phyloP scores from a whole-genome alignment of 1,140 invertebrate genomes.

The Rhagoletis zephyria region DNA sequence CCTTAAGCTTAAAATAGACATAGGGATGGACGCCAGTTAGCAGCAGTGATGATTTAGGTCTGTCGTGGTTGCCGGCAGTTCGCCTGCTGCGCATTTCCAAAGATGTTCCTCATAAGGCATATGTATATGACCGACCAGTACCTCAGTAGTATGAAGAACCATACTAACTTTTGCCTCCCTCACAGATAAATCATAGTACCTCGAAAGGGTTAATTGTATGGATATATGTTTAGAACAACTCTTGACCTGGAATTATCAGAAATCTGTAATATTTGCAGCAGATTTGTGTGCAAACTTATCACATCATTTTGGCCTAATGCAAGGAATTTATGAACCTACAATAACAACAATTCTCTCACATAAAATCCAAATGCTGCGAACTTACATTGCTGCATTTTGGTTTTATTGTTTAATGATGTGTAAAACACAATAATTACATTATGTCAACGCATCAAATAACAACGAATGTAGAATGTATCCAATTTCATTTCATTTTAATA shows the following conservation, averaged over 20 bases:
- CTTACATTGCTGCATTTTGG: background rate
- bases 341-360: background rate
- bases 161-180: no score
- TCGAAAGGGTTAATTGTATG: no score
- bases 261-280: background rate
- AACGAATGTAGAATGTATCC: background rate
- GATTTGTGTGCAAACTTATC: slow-evolving; percentile 7
- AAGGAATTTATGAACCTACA: background rate
- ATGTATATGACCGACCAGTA: no score
- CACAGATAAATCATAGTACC: no score
- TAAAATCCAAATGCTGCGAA: background rate
- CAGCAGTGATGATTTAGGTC: no score
- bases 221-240: background rate
- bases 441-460: background rate
- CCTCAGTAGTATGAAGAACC: no score
- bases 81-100: no score
- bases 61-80: no score
- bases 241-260: background rate
- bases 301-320: background rate
- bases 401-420: slow-evolving; percentile 31
- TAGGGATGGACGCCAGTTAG: no score
- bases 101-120: no score
- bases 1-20: no score
- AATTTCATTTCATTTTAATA: background rate
- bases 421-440: slow-evolving; percentile 37